Conservation (phyloP, 2,888 invertebrate genomes). For the Himalopsyche kuldschensis region DNA sequence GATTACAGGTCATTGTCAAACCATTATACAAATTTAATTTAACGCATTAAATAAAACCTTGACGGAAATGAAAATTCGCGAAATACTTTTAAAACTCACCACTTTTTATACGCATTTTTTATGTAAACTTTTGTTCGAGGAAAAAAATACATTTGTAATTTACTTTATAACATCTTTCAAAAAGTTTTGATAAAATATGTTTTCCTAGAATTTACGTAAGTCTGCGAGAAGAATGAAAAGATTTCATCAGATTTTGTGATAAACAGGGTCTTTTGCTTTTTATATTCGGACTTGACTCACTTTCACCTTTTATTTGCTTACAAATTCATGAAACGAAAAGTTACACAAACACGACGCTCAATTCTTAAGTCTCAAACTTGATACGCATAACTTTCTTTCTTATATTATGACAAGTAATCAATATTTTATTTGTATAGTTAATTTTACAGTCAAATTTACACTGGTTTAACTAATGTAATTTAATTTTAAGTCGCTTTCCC, state of each 20-base stretch:
- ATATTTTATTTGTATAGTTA: too few species aligned
- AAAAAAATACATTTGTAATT: background rate
- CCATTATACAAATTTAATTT: too few species aligned
- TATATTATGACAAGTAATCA: too few species aligned
- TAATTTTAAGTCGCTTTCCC: too few species aligned
- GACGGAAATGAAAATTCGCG: background rate
- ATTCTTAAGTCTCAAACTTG: background rate
- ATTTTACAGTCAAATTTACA: too few species aligned
- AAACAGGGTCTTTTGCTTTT: background rate
- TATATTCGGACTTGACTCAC: background rate
- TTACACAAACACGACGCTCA: background rate
- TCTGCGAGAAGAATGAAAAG: background rate
- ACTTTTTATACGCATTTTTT: background rate
- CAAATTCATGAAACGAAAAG: background rate
- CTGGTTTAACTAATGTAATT: too few species aligned
- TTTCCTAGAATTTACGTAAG: background rate
- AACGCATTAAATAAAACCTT: too few species aligned
- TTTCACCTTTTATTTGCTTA: background rate
- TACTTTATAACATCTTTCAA: background rate
- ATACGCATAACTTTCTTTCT: background rate
- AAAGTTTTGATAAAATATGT: slow-evolving; percentile 3
- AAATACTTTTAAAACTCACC: background rate
- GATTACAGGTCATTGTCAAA: too few species aligned
- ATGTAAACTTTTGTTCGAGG: background rate
- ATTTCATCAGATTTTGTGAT: background rate